phyloP scores from a whole-genome alignment of 2,113 vertebrate species.

The Heterochromis multidens region DNA sequence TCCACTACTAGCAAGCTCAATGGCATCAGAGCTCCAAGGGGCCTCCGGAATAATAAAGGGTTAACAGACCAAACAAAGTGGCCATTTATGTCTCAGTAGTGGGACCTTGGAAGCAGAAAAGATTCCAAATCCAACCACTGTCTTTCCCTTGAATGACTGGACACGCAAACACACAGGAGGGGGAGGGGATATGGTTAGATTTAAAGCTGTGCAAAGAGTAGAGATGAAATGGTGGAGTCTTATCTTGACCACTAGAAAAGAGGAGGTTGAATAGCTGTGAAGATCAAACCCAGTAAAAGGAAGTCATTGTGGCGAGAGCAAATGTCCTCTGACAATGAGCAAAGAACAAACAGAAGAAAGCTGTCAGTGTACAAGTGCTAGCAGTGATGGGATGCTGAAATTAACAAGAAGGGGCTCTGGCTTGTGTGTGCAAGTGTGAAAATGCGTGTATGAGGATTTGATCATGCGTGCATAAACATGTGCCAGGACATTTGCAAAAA shows the following conservation, averaged over 20 bases:
- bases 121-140: conserved; percentile 42
- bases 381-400: conserved; percentile 25
- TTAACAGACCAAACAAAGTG: conserved; percentile 63
- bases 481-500: conserved; percentile 16
- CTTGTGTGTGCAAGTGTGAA: conserved; percentile 29
- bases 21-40: conserved; percentile 16
- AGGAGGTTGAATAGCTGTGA: conserved; percentile 49
- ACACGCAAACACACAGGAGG: conserved; percentile 34
- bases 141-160: conserved; percentile 42
- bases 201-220: conserved; percentile 25
- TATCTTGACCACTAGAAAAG: conserved; percentile 48
- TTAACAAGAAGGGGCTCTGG: conserved; percentile 1
- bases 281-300: conserved; percentile 67
- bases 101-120: conserved; percentile 37
- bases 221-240: conserved; percentile 36
- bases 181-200: not conserved
- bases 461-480: conserved; percentile 13
- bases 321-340: conserved; percentile 66
- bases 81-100: conserved; percentile 49
- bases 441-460: conserved; percentile 16
- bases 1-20: not conserved
- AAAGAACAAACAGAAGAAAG: conserved; percentile 62
- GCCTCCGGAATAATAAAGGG: conserved; percentile 42
- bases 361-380: conserved; percentile 30
- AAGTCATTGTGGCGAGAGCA: conserved; percentile 62